phyloP scores from a whole-genome alignment of 2,888 invertebrate species.

The Aplocera efformata region DNA sequence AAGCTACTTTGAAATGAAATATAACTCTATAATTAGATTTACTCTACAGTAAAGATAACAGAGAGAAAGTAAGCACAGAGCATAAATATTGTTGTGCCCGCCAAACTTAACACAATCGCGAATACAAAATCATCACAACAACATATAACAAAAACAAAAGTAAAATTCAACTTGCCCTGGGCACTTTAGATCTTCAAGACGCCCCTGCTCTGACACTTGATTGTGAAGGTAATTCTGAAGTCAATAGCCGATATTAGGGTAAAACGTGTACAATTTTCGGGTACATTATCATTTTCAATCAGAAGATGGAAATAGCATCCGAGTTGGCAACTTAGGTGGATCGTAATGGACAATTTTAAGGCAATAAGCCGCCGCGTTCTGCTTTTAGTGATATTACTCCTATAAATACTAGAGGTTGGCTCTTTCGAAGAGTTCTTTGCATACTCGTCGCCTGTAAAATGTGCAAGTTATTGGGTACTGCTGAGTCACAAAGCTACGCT shows the following conservation, averaged over 20 bases:
- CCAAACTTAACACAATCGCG: no score
- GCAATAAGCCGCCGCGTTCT: slow-evolving; percentile 9
- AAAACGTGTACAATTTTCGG: slow-evolving; percentile 26
- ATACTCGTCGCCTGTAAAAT: slow-evolving; percentile 9
- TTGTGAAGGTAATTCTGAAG: slow-evolving; percentile 27
- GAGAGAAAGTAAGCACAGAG: no score
- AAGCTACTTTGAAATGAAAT: no score
- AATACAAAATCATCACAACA: no score
- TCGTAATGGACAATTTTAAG: slow-evolving; percentile 16
- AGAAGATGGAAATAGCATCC: slow-evolving; percentile 16
- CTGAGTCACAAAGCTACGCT: no score
- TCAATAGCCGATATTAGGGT: slow-evolving; percentile 29
- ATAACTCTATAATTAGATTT: no score
- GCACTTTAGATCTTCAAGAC: background rate
- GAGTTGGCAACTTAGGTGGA: slow-evolving; percentile 18
- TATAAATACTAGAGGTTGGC: slow-evolving; percentile 12
- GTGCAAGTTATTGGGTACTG: slow-evolving; percentile 4
- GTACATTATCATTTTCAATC: slow-evolving; percentile 27
- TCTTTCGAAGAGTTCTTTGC: slow-evolving; percentile 6
- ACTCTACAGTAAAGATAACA: no score
- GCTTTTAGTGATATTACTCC: slow-evolving; percentile 21
- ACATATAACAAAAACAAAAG: no score
- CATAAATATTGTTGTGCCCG: no score
- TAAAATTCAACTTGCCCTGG: no score
- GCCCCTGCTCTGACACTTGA: slow-evolving; percentile 24